Base-by-base conservation (phyloP, 2,888 invertebrate species). In the Diaprepes abbreviatus region DNA sequence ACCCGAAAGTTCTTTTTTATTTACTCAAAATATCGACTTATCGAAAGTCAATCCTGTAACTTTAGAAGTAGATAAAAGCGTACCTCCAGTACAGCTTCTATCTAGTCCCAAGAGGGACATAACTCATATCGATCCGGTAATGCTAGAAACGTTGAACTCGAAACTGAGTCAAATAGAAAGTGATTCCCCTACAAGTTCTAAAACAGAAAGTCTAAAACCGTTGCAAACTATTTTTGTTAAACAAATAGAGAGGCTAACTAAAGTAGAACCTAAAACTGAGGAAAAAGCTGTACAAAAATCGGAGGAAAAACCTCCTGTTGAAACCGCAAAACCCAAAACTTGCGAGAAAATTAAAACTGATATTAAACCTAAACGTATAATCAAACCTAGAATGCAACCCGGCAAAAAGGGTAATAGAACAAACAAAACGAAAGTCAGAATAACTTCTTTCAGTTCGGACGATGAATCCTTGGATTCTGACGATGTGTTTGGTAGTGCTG, bases 381-480 rank as follows among this genome's bases (percentile, higher is more conserved):
- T 85, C 14, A 92, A 92, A 80, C 87, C 88, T 2, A 85, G 91
- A 55, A 89, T 89, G 72, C 87, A 90, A 80, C 88, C 89, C 0
- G 84, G 83, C 35, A 88, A 88, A 77, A 88, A 88, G 75, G 87
- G 88, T 3, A 90, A 89, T 82, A 86, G 86, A 10, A 89, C 89
- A 76, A 88, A 85, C 71, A 91, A 88, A 77, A 87, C 86, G 55
- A 92, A 92, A 84, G 91, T 91, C 52, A 85, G 92, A 70, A 92
- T 92, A 31, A 92, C 92, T 2, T 92, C 92, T 0, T 92, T 92
- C 77, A 92, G 91, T 58, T 92, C 92, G 0, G 92, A 92, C 74
- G 92, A 92, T 77, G 92, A 92, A 84, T 92, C 91, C 72, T 85
- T 92, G 10, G 92, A 92, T 83, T 92, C 92, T 0, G 92, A 92